Percentiles rank a stretch among this genome's conserved stretches.
Conservation (phyloP, 2,888 invertebrate genomes). For the Dryadula phaetusa region DNA sequence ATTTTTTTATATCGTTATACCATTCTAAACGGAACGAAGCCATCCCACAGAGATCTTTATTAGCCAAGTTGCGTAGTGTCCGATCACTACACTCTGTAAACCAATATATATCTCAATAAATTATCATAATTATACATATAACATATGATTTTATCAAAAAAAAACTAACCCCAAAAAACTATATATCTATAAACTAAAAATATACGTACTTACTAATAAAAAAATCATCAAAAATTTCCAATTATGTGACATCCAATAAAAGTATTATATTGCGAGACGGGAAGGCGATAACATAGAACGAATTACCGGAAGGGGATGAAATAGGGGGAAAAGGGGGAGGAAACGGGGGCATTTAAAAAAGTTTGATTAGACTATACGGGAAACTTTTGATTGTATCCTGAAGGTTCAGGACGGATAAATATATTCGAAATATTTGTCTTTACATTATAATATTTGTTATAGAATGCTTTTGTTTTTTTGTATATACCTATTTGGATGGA, state of each 20-base stretch:
- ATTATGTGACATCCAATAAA: conserved; percentile 59
- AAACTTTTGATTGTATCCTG: conserved; percentile 77
- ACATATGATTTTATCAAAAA: too few relatives aligned
- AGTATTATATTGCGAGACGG: conserved; percentile 68
- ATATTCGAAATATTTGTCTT: conserved; percentile 48
- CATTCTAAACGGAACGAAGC: too few relatives aligned
- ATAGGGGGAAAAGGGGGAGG: conserved; percentile 46
- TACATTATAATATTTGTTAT: background rate
- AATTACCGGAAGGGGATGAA: conserved; percentile 56
- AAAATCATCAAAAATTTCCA: conserved; percentile 56
- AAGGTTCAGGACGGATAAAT: conserved; percentile 70
- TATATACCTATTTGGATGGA: too few relatives aligned
- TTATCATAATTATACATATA: too few relatives aligned
- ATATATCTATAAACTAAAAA: conserved; percentile 4
- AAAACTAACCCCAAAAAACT: background rate
- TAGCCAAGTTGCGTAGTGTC: too few relatives aligned
- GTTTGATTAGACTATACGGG: conserved; percentile 74
- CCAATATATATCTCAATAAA: too few relatives aligned
- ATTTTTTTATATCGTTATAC: too few relatives aligned
- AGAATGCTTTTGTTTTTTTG: background rate
- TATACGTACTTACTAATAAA: conserved; percentile 16
- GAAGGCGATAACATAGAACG: conserved; percentile 68
- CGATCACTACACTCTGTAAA: too few relatives aligned
- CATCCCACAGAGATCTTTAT: too few relatives aligned
- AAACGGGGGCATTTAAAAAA: conserved; percentile 71